Conservation (phyloP, 2,113 vertebrate genomes). For the Colius striatus region DNA sequence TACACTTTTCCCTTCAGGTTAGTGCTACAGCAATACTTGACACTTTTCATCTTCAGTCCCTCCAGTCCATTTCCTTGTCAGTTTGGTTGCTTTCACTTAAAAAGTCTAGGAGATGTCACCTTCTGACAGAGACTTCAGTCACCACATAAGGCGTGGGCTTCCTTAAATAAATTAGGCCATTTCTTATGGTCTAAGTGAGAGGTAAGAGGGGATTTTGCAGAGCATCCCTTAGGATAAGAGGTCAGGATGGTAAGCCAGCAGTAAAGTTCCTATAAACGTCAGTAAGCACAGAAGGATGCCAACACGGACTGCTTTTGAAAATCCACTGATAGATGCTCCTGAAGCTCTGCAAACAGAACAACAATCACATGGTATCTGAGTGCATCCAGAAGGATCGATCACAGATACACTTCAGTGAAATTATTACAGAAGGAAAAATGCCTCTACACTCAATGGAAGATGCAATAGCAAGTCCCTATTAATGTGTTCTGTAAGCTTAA, state of each 20-base stretch:
- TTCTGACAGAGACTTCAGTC: background rate
- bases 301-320: background rate
- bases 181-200: background rate
- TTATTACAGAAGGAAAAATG: background rate
- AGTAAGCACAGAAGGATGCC: background rate
- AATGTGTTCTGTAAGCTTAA: background rate
- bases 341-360: background rate
- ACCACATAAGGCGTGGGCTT: background rate
- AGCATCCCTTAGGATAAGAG: background rate
- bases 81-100: background rate
- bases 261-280: background rate
- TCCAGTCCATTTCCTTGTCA: background rate
- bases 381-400: background rate
- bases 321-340: background rate
- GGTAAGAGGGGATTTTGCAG: background rate
- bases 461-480: background rate
- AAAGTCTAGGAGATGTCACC: background rate
- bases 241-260: background rate
- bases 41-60: background rate
- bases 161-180: background rate
- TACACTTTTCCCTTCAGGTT: background rate
- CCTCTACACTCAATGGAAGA: background rate
- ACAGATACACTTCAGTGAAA: background rate
- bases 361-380: background rate
- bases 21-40: background rate